Evolutionary conservation across 2,888 invertebrate genomes (phyloP).

Genomic region (Andrena fulva): DNA sequence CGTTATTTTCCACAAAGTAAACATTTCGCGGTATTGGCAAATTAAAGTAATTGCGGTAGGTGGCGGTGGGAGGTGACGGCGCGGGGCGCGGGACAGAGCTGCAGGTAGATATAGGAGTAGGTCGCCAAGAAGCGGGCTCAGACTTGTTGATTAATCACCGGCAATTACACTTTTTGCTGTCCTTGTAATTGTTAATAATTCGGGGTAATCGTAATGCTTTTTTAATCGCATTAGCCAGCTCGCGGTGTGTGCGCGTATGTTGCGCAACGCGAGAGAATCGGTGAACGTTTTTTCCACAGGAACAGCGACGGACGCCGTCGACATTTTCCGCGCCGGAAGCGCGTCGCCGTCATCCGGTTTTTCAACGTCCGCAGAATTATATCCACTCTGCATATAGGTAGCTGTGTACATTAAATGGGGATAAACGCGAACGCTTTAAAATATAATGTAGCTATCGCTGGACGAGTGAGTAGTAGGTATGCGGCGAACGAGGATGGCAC

Average conservation of each 20-base stretch:
- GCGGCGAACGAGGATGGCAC: neutral
- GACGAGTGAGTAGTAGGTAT: neutral
- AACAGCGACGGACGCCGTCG: conserved; percentile 7
- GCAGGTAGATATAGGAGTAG: neutral
- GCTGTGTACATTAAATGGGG: neutral
- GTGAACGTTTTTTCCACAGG: conserved; percentile 43
- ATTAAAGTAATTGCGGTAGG: conserved; percentile 41
- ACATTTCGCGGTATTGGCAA: conserved; percentile 41
- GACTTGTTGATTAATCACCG: conserved; percentile 80
- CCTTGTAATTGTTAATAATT: conserved; percentile 83
- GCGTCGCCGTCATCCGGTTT: conserved; percentile 44
- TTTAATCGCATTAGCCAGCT: conserved; percentile 80
- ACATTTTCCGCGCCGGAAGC: conserved; percentile 63
- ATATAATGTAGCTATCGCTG: neutral
- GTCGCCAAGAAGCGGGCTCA: conserved; percentile 59
- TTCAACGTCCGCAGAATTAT: conserved; percentile 51
- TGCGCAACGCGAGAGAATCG: conserved; percentile 77
- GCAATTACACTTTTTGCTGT: conserved; percentile 81
- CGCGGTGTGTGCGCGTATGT: conserved; percentile 52
- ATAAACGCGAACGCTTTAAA: neutral
- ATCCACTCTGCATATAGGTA: neutral
- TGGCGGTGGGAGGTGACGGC: neutral
- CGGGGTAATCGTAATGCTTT: conserved; percentile 82
- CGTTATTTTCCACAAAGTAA: conserved; percentile 35
- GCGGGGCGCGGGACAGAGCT: neutral